These are phyloP conservation scores for Oligia strigilis DNA, from an alignment of 2,888 invertebrate species.

Conservation along the genomic window DNA sequence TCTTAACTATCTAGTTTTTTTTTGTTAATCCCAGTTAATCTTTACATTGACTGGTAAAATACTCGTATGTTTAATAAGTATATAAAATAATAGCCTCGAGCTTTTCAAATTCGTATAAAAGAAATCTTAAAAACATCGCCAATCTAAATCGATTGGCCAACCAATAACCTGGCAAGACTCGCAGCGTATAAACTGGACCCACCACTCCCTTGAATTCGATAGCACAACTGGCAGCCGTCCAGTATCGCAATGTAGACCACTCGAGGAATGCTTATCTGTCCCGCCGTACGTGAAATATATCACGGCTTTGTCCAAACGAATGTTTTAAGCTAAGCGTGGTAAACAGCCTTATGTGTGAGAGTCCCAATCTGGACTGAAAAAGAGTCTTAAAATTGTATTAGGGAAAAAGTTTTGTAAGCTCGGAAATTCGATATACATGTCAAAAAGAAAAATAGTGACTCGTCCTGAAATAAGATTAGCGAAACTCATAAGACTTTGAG, in stretches of 20 bases:
- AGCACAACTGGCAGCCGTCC: conserved; percentile 59
- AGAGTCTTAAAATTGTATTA: conserved; percentile 32
- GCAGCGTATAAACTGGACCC: conserved; percentile 39
- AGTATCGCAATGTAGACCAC: conserved; percentile 51
- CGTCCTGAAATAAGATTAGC: conserved; percentile 41
- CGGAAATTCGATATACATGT: conserved; percentile 30
- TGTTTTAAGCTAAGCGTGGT: conserved; percentile 44
- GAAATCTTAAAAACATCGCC: conserved; percentile 23
- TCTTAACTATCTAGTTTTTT: not conserved
- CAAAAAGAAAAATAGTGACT: conserved; percentile 52
- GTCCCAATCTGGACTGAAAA: conserved; percentile 40
- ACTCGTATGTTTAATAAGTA: not conserved
- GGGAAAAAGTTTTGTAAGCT: conserved; percentile 22
- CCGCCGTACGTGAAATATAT: conserved; percentile 57
- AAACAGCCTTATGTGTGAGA: conserved; percentile 51
- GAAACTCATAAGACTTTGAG: conserved; percentile 46
- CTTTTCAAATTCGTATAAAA: not conserved
- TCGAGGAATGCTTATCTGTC: conserved; percentile 63
- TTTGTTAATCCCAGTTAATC: not conserved
- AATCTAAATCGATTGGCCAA: conserved; percentile 38
- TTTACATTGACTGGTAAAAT: not conserved
- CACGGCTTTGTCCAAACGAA: conserved; percentile 52
- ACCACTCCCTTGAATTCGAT: conserved; percentile 58
- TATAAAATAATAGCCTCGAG: not conserved
- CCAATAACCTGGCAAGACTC: conserved; percentile 50